Percentiles rank a stretch among this genome's conserved stretches.
phyloP scores from a whole-genome alignment of 1,140 invertebrate genomes.

The Ruditapes philippinarum region DNA sequence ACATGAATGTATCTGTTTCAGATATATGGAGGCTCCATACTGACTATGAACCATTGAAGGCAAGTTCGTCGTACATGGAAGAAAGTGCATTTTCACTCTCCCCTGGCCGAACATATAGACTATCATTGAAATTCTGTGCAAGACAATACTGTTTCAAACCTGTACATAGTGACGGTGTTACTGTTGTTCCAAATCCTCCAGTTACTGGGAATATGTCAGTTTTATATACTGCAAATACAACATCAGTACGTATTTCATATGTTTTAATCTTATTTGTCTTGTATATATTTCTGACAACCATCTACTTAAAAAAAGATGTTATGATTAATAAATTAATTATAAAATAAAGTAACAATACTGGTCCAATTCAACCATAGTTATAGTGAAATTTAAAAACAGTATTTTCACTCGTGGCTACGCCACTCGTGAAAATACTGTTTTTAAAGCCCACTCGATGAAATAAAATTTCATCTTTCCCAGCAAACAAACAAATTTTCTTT shows the following conservation, averaged over 20 bases:
- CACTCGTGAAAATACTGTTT: no score
- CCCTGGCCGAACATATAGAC: constrained; percentile 54
- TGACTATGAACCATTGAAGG: neutral
- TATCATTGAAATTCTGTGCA: constrained; percentile 63
- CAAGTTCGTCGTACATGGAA: neutral
- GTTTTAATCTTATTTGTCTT: no score
- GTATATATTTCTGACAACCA: no score
- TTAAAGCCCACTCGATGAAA: no score
- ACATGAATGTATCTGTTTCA: no score
- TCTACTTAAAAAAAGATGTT: no score
- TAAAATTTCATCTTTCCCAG: no score
- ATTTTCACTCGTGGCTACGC: no score
- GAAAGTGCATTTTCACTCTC: constrained; percentile 2
- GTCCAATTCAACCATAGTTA: no score
- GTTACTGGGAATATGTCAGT: constrained; percentile 39
- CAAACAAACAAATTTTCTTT: no score
- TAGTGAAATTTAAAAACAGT: no score
- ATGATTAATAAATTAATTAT: neutral
- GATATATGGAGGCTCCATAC: neutral
- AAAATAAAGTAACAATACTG: no score
- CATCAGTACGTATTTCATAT: neutral
- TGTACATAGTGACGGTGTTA: constrained; percentile 65
- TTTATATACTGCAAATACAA: neutral
- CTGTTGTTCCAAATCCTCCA: constrained; percentile 49
- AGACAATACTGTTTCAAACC: constrained; percentile 50